These are phyloP conservation scores for Chaenogobius annularis DNA, from an alignment of 2,113 vertebrate species.

Conservation along the genomic window DNA sequence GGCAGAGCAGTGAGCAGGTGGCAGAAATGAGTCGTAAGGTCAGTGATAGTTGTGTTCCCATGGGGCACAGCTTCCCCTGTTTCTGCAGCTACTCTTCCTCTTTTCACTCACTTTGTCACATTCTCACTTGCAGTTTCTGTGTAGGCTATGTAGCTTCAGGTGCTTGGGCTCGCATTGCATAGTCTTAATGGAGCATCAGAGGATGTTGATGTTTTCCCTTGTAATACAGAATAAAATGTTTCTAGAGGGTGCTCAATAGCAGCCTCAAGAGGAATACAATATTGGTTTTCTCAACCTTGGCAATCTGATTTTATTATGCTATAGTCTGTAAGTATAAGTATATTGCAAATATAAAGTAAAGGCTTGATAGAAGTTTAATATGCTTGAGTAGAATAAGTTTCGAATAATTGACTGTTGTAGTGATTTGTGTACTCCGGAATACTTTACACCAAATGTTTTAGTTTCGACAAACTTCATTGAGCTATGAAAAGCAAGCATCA, in stretches of 20 bases:
- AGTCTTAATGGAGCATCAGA: neutral
- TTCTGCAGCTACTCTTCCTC: conserved; percentile 41
- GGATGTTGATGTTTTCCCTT: too few species aligned
- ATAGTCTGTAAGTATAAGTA: neutral
- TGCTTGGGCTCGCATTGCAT: neutral
- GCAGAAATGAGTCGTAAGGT: conserved; percentile 77
- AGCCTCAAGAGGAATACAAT: neutral
- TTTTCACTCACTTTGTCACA: conserved; percentile 15
- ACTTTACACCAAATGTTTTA: too few species aligned
- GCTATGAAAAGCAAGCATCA: too few species aligned
- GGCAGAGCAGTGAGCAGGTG: conserved; percentile 39
- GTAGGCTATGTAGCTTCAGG: neutral
- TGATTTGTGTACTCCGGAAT: too few species aligned
- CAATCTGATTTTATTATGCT: neutral
- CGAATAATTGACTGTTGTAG: too few species aligned
- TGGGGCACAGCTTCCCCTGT: conserved; percentile 44
- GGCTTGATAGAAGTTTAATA: too few species aligned
- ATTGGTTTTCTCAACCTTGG: too few species aligned
- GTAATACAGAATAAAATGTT: too few species aligned
- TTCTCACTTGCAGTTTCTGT: neutral
- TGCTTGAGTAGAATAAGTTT: too few species aligned
- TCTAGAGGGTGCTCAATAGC: too few species aligned
- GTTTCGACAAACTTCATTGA: too few species aligned
- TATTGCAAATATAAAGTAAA: neutral
- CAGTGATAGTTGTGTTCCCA: conserved; percentile 57